Percentiles rank a stretch among this genome's conserved stretches.
Evolutionary conservation across 2,113 vertebrate species (phyloP).

Genomic region (Nycticorax nycticorax): DNA sequence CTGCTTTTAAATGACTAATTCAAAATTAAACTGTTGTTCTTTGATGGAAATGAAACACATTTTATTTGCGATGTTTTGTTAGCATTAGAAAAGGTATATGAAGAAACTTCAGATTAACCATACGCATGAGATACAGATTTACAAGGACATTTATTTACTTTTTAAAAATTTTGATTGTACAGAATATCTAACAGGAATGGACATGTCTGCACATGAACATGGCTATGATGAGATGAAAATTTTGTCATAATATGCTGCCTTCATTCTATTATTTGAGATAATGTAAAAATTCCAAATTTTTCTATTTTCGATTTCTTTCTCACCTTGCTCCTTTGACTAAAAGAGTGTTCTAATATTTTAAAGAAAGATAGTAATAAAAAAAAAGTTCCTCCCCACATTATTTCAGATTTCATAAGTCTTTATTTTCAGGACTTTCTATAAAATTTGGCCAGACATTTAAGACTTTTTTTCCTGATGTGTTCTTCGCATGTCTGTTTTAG

Average conservation of each 20-base stretch:
- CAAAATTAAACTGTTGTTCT: background rate
- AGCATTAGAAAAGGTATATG: background rate
- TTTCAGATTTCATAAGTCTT: background rate
- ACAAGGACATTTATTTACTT: background rate
- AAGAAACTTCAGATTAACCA: background rate
- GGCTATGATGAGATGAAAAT: background rate
- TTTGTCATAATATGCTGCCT: background rate
- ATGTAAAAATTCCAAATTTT: background rate
- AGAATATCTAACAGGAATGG: background rate
- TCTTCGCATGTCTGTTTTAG: background rate
- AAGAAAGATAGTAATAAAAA: background rate
- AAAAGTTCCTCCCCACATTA: rapidly evolving
- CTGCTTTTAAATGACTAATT: background rate
- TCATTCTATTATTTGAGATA: background rate
- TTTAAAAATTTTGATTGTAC: background rate
- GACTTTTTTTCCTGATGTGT: background rate
- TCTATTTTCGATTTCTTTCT: background rate
- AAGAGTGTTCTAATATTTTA: background rate
- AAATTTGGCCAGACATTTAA: background rate
- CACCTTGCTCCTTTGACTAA: background rate
- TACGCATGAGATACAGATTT: background rate
- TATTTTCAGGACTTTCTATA: background rate
- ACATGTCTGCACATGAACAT: background rate
- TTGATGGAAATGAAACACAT: background rate
- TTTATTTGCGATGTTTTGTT: background rate